Evolutionary conservation across 2,797 vertebrate species (phyloP), one percentile per base, ranked within the genome.

Genomic region (Squalus acanthias): DNA sequence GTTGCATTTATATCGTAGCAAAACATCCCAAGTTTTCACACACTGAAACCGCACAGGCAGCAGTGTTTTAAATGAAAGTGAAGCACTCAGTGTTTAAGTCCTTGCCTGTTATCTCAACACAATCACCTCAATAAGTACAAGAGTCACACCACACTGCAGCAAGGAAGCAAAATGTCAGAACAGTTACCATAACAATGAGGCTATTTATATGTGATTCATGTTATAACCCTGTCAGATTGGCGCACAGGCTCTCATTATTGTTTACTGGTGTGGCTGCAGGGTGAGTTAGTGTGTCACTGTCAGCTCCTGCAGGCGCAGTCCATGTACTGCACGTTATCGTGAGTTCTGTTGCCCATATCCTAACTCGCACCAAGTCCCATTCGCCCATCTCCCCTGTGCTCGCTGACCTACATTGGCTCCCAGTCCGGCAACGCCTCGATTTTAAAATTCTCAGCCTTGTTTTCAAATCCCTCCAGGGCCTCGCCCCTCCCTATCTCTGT

Each of bases 151-250:
- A 91, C 26, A 63, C 57, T 6, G 88, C 57, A 91, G 26, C 88
- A 63, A 63, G 63, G 3, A 91, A 91, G 88, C 60, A 91, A 91
- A 91, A 91, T 91, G 88, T 91, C 57, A 63, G 57, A 91, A 63
- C 29, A 91, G 57, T 91, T 91, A 63, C 57, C 57, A n/a, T 91
- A 91, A 63, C 88, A 91, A n/a, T 91, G 26, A 91, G 57, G 88
- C 88, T 91, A 63, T 91, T 91, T 63, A 91, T 63, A 63, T 60
- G 57, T 91, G 57, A 63, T 17, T 63, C 88, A 91, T 63, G 57
- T 91, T 91, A 91, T 33, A 91, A 63, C 88, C 88, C 88, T 91
- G 57, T 63, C 88, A 63, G 88, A 91, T 91, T 91, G 63, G 88
- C 63, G 26, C 29, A 63, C 29, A 33, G 29, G 57, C 29, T 91